Base-by-base conservation (phyloP, 1,140 invertebrate genomes). In the Bombus huntii region DNA sequence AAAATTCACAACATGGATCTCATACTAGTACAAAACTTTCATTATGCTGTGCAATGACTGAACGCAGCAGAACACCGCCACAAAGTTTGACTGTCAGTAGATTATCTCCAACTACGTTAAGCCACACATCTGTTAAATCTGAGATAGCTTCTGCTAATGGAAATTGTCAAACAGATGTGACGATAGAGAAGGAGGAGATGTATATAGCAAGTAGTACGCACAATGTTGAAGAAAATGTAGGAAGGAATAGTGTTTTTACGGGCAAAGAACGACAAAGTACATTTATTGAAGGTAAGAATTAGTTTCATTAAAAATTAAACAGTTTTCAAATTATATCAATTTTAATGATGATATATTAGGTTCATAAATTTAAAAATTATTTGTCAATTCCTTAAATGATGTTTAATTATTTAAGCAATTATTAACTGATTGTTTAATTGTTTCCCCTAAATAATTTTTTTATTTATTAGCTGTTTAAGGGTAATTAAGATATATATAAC, bases 41-140 rank as follows among this genome's bases (percentile, higher is more conserved):
- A 2, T 85, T 95, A 6, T 95, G 95, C 75, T 95, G 95, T 81
- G 94, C 95, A 12, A 95, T 95, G 93, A 95, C 95, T 15, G 95
- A 95, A 77, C 91, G 94, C 28, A 94, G 94, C 78, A 91, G 93
- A 86, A 95, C 94, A 15, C 94, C 94, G 0, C 93, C 94, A 10
- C 93, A 94, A 86, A 94, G 93, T 86, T 88, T 94, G 44, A 94
- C 93, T 13, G 91, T 89, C 4, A 93, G 93, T 79, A 91, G 92
- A 71, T 84, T 94, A 25, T 95, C 94, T 13, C 93, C 94, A 28
- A 93, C 92, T 68, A 93, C 92, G 0, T 87, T 93, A 31, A 94
- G 93, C 59, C 88, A 91, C 2, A 91, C 92, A 37, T 94, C 94
- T 18, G 92, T 94, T 25, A 94, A 94, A 79, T 94, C 93, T 2